Evolutionary conservation across 2,888 invertebrate genomes (phyloP), one percentile per base, ranked within the genome.

Genomic region (Lamellibrachia columna): DNA sequence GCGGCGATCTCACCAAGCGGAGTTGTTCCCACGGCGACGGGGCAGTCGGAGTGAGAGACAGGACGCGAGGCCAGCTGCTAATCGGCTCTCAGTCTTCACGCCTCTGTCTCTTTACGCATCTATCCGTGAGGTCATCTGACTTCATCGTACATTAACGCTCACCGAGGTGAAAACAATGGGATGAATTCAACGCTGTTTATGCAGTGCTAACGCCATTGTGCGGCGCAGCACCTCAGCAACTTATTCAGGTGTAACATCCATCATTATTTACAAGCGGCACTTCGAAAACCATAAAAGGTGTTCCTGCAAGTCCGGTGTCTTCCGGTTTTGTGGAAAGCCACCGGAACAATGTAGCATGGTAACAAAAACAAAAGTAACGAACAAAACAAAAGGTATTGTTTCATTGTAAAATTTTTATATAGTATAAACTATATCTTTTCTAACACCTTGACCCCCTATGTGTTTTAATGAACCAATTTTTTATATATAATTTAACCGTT

Each of bases 141-240:
- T 75, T 75, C 75, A n/a, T 75, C 75, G n/a, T 75, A 75, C 75
- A 75, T 75, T 22, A 75, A 75, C 75, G 75, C 22, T 75, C 75
- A 2, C 22, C 75, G 75, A 75, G 75, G 75, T 75, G 75, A 75
- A 75, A n/a, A 75, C 75, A 75, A 75, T 75, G n/a, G 75, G 75
- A 75, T 75, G 75, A 15, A 75, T 75, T 75, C 22, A 22, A 75
- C 75, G 22, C 75, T 75, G 75, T 75, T 75, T 75, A 75, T 75
- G 75, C 75, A 75, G 75, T 75, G 75, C 75, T 75, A 75, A 75
- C 75, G n/a, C 75, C 75, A 75, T 75, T 75, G 75, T 75, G 75
- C 75, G 15, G 15, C n/a, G 22, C 22, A n/a, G 15, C 75, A 75
- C 75, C 75, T 75, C 75, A 40, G 75, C 22, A 3, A 15, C 75